Base-by-base conservation (phyloP, 2,888 invertebrate genomes). In the Thalpophila matura region DNA sequence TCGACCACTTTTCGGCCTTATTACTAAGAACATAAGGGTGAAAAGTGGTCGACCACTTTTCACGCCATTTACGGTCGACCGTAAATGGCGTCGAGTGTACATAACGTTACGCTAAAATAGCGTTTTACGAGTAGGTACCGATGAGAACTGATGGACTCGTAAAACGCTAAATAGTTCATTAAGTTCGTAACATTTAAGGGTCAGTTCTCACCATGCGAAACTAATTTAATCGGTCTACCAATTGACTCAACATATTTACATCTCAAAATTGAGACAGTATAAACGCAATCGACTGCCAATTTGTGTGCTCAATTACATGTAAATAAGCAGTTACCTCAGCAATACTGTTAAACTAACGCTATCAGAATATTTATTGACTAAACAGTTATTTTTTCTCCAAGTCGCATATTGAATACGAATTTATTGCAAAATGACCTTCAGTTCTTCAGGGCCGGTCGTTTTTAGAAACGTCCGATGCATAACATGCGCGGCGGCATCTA, bases 361-460 rank as follows among this genome's bases (percentile, higher is more conserved):
- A 49, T 63, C 68, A 54, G 84, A 76, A 83, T 83, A 72, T 71
- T 70, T 80, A 84, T 68, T 42, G 37, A 65, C 60, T 60, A 69
- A 74, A 83, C 81, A 63, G 83, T 82, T 75, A 71, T 77, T 83
- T 83, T 79, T 73, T 65, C 60, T 67, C 63, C 53, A 64, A 64
- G 66, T 66, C 53, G 51, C 55, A 43, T 69, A 71, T 64, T 66
- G 74, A 79, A 85, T 84, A 82, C 79, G 61, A 82, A 86, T 84
- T n/a, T 56, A 66, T 81, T 79, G 56, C 77, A 61, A 31, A 65
- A 72, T 63, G 76, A 76, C 79, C 79, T 72, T 79, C 69, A 45
- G n/a, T 10, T 29, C 43, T 54, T 43, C 81, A 79, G 60, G 76
- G 76, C 62, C 79, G 77, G 77, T 62, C 40, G 70, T 68, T 79